Evolutionary conservation across 2,113 vertebrate species (phyloP), one percentile per base, ranked within the genome.

Genomic region (Ptychochromis oligacanthus): DNA sequence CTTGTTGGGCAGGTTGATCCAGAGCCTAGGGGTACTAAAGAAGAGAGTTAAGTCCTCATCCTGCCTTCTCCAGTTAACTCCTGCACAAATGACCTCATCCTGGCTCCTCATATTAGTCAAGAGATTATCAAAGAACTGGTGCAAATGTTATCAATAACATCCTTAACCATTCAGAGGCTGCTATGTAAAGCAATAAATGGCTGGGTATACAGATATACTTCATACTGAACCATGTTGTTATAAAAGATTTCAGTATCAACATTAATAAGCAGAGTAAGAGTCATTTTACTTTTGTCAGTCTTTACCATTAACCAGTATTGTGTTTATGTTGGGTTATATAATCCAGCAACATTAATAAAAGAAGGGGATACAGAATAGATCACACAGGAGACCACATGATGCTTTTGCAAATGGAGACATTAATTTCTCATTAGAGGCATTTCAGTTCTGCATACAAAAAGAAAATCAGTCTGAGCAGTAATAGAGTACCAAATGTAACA

Each of bases 1-100:
- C 67, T 72, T 75, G 75, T 79, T 52, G 79, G 56, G 18, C 56
- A 28, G 60, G 75, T 84, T 81, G 75, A 36, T 81, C 60, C 55
- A 77, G 36, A 87, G 79, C 49, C 82, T 54, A 6, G 8, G 38
- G 57, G 6, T 54, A 22, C 20, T 38, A 75, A 81, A 43, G 46
- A 76, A 70, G 38, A 59, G n/a, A 14, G 15, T 40, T 80, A 46
- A 20, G 75, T 77, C 56, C 75, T 59, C 15, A 7, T 58, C 74
- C 22, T 76, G n/a, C n/a, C n/a, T n/a, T 56, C 54, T 38, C 22
- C 56, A 18, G 34, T 31, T 31, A 31, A n/a, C n/a, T n/a, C n/a
- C n/a, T n/a, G n/a, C 60, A 18, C 28, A 17, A 18, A 43, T 55
- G 54, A 75, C 24, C 28, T 59, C 12, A 24, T 59, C 52, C 57